A percentile compares a stretch with the other conserved stretches of the same genome.
These are phyloP conservation scores for Progne subis DNA, from an alignment of 2,113 vertebrate genomes.

Conservation along the genomic window DNA sequence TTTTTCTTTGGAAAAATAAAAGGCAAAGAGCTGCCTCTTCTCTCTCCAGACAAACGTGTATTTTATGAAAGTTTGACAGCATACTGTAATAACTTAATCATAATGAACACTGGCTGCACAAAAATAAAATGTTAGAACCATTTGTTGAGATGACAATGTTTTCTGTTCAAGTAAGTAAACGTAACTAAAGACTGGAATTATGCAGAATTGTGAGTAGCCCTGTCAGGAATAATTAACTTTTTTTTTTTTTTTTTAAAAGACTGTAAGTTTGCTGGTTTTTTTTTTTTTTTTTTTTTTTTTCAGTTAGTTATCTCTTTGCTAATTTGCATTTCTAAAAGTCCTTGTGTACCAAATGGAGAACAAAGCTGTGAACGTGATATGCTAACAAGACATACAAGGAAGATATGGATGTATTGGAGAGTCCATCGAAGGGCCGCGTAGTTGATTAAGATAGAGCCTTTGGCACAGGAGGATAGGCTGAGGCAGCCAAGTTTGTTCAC, in stretches of 20 bases:
- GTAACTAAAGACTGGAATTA: background rate
- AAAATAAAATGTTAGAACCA: background rate
- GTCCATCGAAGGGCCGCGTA: background rate
- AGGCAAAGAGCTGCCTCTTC: background rate
- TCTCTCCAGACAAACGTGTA: background rate
- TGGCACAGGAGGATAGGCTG: background rate
- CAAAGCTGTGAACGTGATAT: background rate
- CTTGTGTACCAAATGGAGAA: background rate
- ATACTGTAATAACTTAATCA: background rate
- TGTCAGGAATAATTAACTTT: background rate
- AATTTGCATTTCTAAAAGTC: background rate
- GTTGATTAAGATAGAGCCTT: background rate
- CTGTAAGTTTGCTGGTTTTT: background rate
- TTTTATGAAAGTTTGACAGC: background rate
- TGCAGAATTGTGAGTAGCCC: background rate
- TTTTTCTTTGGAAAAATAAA: background rate
- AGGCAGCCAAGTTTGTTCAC: background rate
- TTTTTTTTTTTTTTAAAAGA: background rate
- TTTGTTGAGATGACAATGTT: background rate
- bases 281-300: background rate
- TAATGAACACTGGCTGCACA: background rate
- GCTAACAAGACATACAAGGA: background rate
- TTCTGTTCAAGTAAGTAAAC: background rate
- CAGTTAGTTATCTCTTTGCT: background rate
- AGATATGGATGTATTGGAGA: background rate